phyloP scores from a whole-genome alignment of 2,113 vertebrate genomes.

The Regulus satrapa region DNA sequence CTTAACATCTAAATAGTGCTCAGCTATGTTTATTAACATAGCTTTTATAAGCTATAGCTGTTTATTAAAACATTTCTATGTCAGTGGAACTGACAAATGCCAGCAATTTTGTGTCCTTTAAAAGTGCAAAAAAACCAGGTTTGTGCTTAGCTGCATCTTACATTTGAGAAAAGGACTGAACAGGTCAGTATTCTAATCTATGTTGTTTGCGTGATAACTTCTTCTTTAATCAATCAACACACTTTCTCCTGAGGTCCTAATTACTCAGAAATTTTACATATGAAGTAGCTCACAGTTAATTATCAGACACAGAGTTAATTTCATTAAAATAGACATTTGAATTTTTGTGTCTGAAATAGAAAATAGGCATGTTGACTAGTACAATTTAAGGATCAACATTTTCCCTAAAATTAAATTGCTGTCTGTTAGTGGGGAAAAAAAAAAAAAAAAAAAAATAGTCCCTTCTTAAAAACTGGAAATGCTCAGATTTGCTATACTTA shows the following conservation, averaged over 20 bases:
- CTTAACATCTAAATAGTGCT: background rate
- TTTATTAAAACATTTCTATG: background rate
- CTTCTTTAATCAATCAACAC: background rate
- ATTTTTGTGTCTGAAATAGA: background rate
- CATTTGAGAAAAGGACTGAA: background rate
- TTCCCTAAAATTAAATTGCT: background rate
- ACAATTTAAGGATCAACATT: background rate
- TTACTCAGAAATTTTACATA: background rate
- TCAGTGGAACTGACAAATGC: background rate
- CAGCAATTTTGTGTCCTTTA: background rate
- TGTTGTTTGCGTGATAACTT: background rate
- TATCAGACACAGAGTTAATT: background rate
- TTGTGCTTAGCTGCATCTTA: background rate
- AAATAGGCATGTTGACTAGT: background rate
- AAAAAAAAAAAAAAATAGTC: background rate
- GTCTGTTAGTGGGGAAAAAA: background rate
- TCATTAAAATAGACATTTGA: background rate
- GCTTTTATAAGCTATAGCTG: no score
- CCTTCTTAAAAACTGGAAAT: background rate
- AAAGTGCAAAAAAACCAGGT: background rate
- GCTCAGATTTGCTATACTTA: background rate
- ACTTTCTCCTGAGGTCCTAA: background rate
- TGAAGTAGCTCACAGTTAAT: background rate
- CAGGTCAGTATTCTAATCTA: background rate
- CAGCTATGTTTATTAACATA: background rate